phyloP scores from a whole-genome alignment of 2,113 vertebrate species.

The Urocolius indicus region DNA sequence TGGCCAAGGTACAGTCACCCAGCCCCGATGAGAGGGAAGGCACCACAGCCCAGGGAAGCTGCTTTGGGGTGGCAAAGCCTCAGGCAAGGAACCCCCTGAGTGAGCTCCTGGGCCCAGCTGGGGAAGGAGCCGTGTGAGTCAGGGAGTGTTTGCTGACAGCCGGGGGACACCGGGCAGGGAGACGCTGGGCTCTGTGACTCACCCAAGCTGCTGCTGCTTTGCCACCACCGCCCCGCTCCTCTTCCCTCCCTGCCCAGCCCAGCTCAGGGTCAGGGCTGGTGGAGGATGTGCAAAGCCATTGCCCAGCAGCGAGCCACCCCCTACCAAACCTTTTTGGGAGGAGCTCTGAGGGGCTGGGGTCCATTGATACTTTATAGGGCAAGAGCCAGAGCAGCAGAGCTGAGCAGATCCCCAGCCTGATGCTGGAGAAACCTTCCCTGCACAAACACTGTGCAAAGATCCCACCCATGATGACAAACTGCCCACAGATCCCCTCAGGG shows the following conservation, averaged over 20 bases:
- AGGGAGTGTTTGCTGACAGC: background rate
- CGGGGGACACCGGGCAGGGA: background rate
- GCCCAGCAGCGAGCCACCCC: background rate
- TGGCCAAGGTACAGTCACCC: background rate
- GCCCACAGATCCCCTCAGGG: background rate
- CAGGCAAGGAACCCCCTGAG: background rate
- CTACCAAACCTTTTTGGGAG: background rate
- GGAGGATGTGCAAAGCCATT: background rate
- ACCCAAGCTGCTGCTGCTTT: background rate
- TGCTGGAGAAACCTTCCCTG: background rate
- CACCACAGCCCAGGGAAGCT: background rate
- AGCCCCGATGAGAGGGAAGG: background rate
- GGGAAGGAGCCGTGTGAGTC: background rate
- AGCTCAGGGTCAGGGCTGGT: fast-evolving
- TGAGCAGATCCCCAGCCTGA: background rate
- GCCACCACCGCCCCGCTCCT: background rate
- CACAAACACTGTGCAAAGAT: background rate
- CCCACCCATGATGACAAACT: background rate
- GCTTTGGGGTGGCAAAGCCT: background rate
- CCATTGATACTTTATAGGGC: background rate
- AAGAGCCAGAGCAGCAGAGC: background rate
- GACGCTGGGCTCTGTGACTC: background rate
- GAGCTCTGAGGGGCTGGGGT: background rate
- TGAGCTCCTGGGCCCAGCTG: fast-evolving
- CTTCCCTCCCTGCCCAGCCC: background rate